Base-by-base conservation (phyloP, 2,113 vertebrate genomes). In the Clarias macrocephalus region DNA sequence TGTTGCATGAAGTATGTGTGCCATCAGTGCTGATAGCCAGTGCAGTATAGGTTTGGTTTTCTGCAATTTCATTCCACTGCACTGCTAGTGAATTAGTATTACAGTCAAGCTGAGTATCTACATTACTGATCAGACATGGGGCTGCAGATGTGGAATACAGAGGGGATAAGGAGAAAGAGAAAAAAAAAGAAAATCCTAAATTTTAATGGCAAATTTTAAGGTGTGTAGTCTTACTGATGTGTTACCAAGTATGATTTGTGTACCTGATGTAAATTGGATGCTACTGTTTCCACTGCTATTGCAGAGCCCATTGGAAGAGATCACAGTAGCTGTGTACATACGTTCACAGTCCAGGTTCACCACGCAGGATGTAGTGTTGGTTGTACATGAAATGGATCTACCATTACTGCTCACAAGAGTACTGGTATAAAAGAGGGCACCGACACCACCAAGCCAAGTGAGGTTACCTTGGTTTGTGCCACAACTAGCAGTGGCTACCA, bases 251-350 rank as follows among this genome's bases (percentile, higher is more conserved):
- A 70, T 80, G 37, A 37, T 19, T 83, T n/a, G 60, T 33, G 48
- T 93, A 96, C 95, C 94, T 57, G 95, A 95, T 82, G 83, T 2
- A 86, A 95, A 95, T 0, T 83, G 80, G 12, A 92, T n/a, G 13
- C 56, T 54, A 73, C 75, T 80, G 25, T 86, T 91, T 0, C 16
- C 5, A 21, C 80, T 89, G 90, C 95, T 96, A 92, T 93, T 92
- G 90, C 96, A 96, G 0, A 86, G 82, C 0, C 28, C 87, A 54
- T 88, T 92, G 8, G 91, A 92, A 11, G 95, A 93, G 13, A 94
- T 59, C 30, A 96, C 93, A 4, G 92, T 86, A 0, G 92, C 93
- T 0, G 88, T 87, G 88, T 96, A 95, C 10, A 48, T 63, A 9
- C 33, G 72, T 2, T 92, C 92, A 63, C 95, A 96, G 68, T 95